Evolutionary conservation across 1,140 invertebrate genomes (phyloP), one percentile per base, ranked within the genome.

Genomic region (Leptestheria dahalacensis): DNA sequence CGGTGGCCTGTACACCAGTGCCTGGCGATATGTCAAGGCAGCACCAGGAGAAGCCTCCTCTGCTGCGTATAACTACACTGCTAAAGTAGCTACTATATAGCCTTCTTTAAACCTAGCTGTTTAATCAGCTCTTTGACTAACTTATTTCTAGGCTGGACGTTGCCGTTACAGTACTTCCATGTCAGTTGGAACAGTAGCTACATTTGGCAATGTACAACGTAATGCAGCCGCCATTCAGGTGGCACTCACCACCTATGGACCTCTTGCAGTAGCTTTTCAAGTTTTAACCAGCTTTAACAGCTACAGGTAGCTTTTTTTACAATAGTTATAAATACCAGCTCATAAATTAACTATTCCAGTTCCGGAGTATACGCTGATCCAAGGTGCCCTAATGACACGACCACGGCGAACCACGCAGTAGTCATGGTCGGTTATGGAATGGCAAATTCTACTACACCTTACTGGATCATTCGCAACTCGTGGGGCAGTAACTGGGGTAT

Each of bases 391-490:
- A 47, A 48, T 9, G 21, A 64, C 20, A 62, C 74, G 0, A 41
- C 33, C 11, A 25, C 51, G 9, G 23, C 28, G 18, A 69, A 75
- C 63, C 76, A 78, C 61, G 75, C 68, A 20, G 72, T 77, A 4
- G 61, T 73, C 1, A 69, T 68, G 6, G 74, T 75, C 29, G 75
- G 75, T 21, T 77, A 77, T 64, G 76, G 75, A 1, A 64, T 57
- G 3, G 66, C 67, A 64, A 50, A 46, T 24, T 64, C 60, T 1
- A 47, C 61, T 24, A 68, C 74, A n/a, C n/a, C n/a, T 25, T 77
- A 73, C 62, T 77, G 73, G 73, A 57, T 77, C n/a, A 72, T 77
- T 15, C 77, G 77, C 61, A 77, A 78, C 66, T 57, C 57, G n/a
- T 67, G 66, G 65, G 60, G 57, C 21, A 18, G 18, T 18, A n/a